Percentiles rank a stretch among this genome's conserved stretches.
phyloP scores from a whole-genome alignment of 2,113 vertebrate genomes.

The Malaclemys terrapin region DNA sequence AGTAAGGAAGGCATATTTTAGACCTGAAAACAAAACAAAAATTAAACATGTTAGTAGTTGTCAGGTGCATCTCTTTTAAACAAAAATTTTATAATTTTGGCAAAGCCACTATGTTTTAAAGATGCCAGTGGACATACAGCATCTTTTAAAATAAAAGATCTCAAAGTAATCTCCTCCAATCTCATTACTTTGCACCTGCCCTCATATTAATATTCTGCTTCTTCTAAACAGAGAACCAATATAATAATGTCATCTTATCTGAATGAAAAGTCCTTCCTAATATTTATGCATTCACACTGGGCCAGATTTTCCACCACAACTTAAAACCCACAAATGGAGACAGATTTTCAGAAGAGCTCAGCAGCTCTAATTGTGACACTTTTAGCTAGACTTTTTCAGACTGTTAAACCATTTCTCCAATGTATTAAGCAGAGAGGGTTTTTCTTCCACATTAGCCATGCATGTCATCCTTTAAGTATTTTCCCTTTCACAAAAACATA shows the following conservation, averaged over 20 bases:
- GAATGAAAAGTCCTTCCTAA: background rate
- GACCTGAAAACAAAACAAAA: slow-evolving; percentile 83
- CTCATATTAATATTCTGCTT: background rate
- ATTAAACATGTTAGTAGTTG: background rate
- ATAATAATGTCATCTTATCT: background rate
- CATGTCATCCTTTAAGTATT: background rate
- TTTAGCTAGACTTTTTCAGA: background rate
- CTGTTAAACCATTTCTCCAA: background rate
- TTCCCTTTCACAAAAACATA: background rate
- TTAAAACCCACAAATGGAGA: background rate
- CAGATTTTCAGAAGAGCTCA: background rate
- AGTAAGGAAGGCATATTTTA: slow-evolving; percentile 92
- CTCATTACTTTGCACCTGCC: background rate
- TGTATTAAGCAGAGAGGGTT: background rate
- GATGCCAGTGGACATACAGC: background rate
- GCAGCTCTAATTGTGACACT: background rate
- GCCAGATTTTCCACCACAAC: background rate
- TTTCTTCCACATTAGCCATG: background rate
- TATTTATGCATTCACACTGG: background rate
- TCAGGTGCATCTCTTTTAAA: background rate
- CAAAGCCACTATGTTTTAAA: background rate
- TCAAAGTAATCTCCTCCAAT: background rate
- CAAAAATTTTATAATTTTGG: background rate
- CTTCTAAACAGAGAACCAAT: background rate
- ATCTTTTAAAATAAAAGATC: background rate